Evolutionary conservation across 1,140 invertebrate genomes (phyloP).

Genomic region (Diachasmimorpha longicaudata): DNA sequence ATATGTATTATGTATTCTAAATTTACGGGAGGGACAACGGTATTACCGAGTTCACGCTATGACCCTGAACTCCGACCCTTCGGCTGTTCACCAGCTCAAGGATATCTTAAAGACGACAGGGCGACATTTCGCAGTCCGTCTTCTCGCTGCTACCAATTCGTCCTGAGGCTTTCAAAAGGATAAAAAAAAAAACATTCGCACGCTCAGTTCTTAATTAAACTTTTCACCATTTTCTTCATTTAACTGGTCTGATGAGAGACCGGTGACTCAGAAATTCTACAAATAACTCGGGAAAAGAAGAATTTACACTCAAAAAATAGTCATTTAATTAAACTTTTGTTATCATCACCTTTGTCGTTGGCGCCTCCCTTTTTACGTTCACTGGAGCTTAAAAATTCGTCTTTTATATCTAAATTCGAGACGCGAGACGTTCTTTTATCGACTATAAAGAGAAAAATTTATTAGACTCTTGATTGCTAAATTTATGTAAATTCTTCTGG

Average conservation of each 20-base stretch:
- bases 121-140: slow-evolving; percentile 27
- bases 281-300: background rate
- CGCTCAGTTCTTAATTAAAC: slow-evolving; percentile 22
- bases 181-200: background rate
- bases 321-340: slow-evolving; percentile 9
- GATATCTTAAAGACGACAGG: slow-evolving; percentile 52
- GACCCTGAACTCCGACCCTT: slow-evolving; percentile 48
- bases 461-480: slow-evolving; percentile 50
- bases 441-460: background rate
- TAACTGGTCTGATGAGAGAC: background rate
- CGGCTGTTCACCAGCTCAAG: slow-evolving; percentile 31
- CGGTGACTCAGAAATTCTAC: background rate
- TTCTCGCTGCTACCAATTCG: background rate
- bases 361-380: background rate
- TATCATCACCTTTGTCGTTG: background rate
- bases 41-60: slow-evolving; percentile 39
- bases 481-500: slow-evolving; percentile 54
- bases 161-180: background rate
- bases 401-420: background rate
- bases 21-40: slow-evolving; percentile 27
- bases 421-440: background rate
- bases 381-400: background rate
- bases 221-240: slow-evolving; percentile 17
- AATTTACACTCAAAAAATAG: background rate
- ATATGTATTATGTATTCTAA: background rate